phyloP scores from a whole-genome alignment of 2,888 invertebrate species.

The Diarsia dahlii region DNA sequence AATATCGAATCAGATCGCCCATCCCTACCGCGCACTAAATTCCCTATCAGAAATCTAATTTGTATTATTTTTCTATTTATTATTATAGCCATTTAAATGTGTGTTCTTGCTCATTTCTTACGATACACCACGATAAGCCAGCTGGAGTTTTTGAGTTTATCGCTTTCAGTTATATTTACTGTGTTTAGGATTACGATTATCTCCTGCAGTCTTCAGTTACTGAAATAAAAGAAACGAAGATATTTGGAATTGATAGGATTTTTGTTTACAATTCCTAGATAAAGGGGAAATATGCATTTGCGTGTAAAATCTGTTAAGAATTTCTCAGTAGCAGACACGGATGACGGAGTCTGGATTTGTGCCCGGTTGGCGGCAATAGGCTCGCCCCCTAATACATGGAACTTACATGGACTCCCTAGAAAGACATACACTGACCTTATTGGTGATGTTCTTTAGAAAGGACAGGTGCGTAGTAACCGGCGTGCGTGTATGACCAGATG shows the following conservation, averaged over 20 bases:
- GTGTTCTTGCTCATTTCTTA: constrained; percentile 28
- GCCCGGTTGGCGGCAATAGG: too few relatives aligned
- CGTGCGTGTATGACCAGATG: too few relatives aligned
- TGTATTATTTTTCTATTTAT: constrained; percentile 55
- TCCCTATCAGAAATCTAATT: constrained; percentile 32
- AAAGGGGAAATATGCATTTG: constrained; percentile 36
- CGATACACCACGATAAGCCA: constrained; percentile 24
- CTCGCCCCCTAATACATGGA: too few relatives aligned
- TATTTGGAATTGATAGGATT: constrained; percentile 25
- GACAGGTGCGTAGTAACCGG: too few relatives aligned
- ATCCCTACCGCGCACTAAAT: constrained; percentile 30
- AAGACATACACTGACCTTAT: too few relatives aligned
- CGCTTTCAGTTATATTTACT: constrained; percentile 31
- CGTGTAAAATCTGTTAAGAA: constrained; percentile 5
- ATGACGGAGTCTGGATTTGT: too few relatives aligned
- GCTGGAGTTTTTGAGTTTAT: constrained; percentile 34
- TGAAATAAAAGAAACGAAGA: constrained; percentile 21
- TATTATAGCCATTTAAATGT: constrained; percentile 34
- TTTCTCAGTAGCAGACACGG: too few relatives aligned
- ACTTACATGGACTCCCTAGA: too few relatives aligned
- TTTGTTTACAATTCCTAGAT: constrained; percentile 33
- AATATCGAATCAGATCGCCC: not conserved
- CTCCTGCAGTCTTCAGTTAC: constrained; percentile 43
- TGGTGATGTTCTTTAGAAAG: too few relatives aligned
- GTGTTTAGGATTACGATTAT: constrained; percentile 50